Evolutionary conservation across 2,113 vertebrate genomes (phyloP), one percentile per base, ranked within the genome.

Genomic region (Antidorcas marsupialis): DNA sequence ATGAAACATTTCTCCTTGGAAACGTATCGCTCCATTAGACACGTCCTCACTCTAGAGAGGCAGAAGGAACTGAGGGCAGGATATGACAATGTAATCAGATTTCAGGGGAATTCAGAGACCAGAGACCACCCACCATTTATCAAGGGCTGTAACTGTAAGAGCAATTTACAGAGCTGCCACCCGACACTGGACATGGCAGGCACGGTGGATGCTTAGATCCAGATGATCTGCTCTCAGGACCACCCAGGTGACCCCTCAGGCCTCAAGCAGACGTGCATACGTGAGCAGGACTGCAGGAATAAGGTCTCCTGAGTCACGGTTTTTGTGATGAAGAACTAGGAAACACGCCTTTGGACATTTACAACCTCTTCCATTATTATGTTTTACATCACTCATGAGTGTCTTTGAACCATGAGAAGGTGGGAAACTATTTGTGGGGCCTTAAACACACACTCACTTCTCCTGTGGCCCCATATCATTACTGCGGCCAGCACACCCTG

Each of bases 21-120:
- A 94, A 89, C 6, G 2, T 23, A 94, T 62, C 9, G 33, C 7
- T 45, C 50, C n/a, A 59, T 81, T 47, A 62, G 53, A 78, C 28
- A 79, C 2, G 8, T 33, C 62, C 85, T 93, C 45, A 82, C 11
- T 88, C 28, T 62, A 59, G 12, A 50, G 8, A 36, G 52, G 16
- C 59, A 23, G 62, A 86, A 91, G 57, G 43, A 76, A 50, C 23
- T 36, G 71, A 79, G 3, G 33, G 78, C 55, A 87, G 64, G 60
- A 62, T 59, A 93, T 91, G 81, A 89, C 33, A 78, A 55, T 28
- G 8, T 81, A 89, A 95, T 87, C 57, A 74, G 64, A 97, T 78
- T 81, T 76, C 27, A 95, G 33, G 88, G 89, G 52, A 71, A 53
- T 30, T 87, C 91, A 84, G 57, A 85, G 74, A 50, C 27, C 39